Conservation (phyloP, 2,797 vertebrate species). For the Thalassophryne amazonica region DNA sequence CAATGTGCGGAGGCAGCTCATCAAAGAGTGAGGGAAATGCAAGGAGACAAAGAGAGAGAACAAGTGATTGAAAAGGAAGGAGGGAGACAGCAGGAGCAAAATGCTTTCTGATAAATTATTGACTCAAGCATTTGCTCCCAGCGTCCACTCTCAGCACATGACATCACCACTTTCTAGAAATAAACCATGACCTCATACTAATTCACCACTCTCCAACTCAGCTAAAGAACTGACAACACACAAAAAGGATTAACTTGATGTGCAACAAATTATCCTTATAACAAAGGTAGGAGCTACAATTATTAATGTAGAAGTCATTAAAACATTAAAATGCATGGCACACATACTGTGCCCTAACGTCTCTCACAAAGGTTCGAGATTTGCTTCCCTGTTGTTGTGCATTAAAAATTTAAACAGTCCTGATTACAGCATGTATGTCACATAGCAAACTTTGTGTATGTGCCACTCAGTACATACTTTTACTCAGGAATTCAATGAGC, state of each 20-base stretch:
- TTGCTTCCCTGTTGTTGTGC: neutral
- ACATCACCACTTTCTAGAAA: constrained; percentile 65
- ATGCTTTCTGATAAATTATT: constrained; percentile 73
- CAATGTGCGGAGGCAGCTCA: neutral
- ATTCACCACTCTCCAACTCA: constrained; percentile 31
- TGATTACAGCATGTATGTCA: neutral
- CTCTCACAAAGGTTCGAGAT: neutral
- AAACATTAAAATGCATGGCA: neutral
- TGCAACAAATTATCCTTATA: neutral
- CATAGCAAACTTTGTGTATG: neutral
- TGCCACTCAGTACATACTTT: constrained; percentile 83
- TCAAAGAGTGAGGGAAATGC: constrained; percentile 16
- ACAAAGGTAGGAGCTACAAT: too few species aligned
- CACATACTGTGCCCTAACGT: neutral
- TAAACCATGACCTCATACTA: constrained; percentile 62
- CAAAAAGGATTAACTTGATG: too few species aligned
- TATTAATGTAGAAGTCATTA: neutral
- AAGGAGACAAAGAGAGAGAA: constrained; percentile 21
- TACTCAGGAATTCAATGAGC: constrained; percentile 94
- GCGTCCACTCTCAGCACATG: constrained; percentile 62
- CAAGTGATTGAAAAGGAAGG: constrained; percentile 45
- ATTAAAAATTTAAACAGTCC: neutral
- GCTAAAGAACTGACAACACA: too few species aligned
- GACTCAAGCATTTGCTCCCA: constrained; percentile 60
- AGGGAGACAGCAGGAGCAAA: constrained; percentile 47